A percentile compares a stretch with the other conserved stretches of the same genome.
phyloP scores from a whole-genome alignment of 1,140 invertebrate species.

The Atta colombica region DNA sequence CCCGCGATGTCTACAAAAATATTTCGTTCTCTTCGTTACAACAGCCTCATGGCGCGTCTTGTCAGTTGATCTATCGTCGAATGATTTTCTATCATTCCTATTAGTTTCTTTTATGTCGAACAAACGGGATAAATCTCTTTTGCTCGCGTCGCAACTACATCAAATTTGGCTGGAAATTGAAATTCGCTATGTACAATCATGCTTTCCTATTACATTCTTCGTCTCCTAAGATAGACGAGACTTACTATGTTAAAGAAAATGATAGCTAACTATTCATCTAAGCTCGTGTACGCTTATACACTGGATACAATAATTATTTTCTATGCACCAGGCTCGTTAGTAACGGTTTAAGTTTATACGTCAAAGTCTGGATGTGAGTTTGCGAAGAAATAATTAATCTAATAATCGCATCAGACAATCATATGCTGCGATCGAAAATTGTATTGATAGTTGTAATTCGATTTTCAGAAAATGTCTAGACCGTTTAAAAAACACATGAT shows the following conservation, averaged over 20 bases:
- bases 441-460: not conserved
- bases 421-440: not conserved
- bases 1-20: conserved; percentile 68
- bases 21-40: conserved; percentile 57
- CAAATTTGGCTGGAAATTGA: conserved; percentile 45
- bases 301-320: conserved; percentile 45
- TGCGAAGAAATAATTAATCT: conserved; percentile 29
- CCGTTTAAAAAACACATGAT: not conserved
- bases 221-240: conserved; percentile 10
- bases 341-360: conserved; percentile 50
- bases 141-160: conserved; percentile 3
- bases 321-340: conserved; percentile 40
- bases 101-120: not conserved
- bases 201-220: not conserved
- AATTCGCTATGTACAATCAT: conserved; percentile 40
- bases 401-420: not conserved
- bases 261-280: conserved; percentile 55
- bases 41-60: not conserved
- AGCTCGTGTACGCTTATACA: conserved; percentile 46
- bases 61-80: not conserved
- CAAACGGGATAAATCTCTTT: not conserved
- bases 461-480: not conserved
- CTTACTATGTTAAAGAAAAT: conserved; percentile 18
- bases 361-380: conserved; percentile 27
- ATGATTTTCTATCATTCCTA: not conserved